Percentiles rank a stretch among this genome's conserved stretches.
Evolutionary conservation across 64 coral and sea anemone genomes (phyloP).

Genomic region (Stichodactyla mertensii): DNA sequence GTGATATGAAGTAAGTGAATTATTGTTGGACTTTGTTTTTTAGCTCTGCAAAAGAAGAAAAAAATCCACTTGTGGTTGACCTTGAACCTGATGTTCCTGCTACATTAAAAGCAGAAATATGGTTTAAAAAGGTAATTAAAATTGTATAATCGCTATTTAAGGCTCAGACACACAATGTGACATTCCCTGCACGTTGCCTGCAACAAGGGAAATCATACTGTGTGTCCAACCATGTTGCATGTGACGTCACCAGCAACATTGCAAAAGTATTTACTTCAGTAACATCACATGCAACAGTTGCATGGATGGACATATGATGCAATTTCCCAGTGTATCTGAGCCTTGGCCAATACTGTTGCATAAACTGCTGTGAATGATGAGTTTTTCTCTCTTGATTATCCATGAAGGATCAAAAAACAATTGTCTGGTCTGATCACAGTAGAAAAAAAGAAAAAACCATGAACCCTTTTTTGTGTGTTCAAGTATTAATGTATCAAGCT

Average conservation of each 20-base stretch:
- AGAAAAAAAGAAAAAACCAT: background rate
- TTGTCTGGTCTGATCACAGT: background rate
- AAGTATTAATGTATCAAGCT: background rate
- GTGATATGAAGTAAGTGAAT: background rate
- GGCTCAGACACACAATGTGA: no score
- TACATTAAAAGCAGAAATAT: slow-evolving; percentile 67
- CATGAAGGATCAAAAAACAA: background rate
- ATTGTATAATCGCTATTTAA: no score
- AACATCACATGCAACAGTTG: no score
- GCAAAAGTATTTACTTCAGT: no score
- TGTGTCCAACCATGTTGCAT: no score
- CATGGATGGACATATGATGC: no score
- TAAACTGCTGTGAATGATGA: background rate
- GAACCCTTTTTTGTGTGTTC: background rate
- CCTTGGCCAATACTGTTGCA: no score
- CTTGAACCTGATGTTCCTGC: slow-evolving; percentile 61
- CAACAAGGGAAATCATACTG: no score
- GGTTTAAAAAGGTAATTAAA: slow-evolving; percentile 84
- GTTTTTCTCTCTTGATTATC: background rate
- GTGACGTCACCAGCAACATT: no score
- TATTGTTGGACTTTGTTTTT: background rate
- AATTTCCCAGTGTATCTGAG: no score
- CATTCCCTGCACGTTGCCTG: no score
- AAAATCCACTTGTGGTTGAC: slow-evolving; percentile 80
- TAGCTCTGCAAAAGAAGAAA: slow-evolving; percentile 19